A percentile compares a stretch with the other conserved stretches of the same genome.
Conservation (phyloP, 1,140 invertebrate species). For the Musca vetustissima region DNA sequence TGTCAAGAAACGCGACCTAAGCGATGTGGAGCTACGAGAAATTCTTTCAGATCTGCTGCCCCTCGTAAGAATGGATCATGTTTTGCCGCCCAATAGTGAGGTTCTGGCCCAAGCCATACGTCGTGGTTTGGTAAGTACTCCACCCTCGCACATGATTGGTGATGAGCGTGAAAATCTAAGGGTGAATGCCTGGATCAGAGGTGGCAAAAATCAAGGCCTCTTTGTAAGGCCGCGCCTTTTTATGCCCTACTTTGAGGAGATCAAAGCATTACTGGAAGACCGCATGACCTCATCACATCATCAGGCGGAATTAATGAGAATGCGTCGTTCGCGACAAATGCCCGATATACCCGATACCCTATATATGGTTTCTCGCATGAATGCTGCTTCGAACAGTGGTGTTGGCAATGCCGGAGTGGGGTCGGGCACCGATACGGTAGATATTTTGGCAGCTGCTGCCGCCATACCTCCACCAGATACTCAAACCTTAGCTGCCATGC, state of each 20-base stretch:
- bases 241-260: slow-evolving; percentile 92
- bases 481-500: slow-evolving; percentile 76
- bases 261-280: slow-evolving; percentile 84
- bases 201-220: slow-evolving; percentile 75
- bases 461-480: slow-evolving; percentile 72
- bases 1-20: slow-evolving; percentile 80
- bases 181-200: slow-evolving; percentile 85
- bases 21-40: slow-evolving; percentile 84
- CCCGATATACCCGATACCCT: slow-evolving; percentile 88
- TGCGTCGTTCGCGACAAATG: slow-evolving; percentile 68
- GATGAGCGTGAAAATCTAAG: slow-evolving; percentile 69
- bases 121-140: slow-evolving; percentile 80
- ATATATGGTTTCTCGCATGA: slow-evolving; percentile 77
- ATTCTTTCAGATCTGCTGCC: slow-evolving; percentile 81
- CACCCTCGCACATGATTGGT: slow-evolving; percentile 84
- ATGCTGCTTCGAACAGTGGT: slow-evolving; percentile 52
- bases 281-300: slow-evolving; percentile 64
- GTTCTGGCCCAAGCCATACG: slow-evolving; percentile 75
- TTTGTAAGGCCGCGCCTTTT: slow-evolving; percentile 86
- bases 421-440: slow-evolving; percentile 64
- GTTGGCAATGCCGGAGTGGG: slow-evolving; percentile 61
- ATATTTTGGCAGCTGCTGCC: slow-evolving; percentile 63
- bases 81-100: slow-evolving; percentile 84
- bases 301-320: slow-evolving; percentile 74
- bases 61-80: slow-evolving; percentile 85